A percentile compares a stretch with the other conserved stretches of the same genome.
Evolutionary conservation across 1,140 invertebrate species (phyloP).

Genomic region (Venturia canescens): DNA sequence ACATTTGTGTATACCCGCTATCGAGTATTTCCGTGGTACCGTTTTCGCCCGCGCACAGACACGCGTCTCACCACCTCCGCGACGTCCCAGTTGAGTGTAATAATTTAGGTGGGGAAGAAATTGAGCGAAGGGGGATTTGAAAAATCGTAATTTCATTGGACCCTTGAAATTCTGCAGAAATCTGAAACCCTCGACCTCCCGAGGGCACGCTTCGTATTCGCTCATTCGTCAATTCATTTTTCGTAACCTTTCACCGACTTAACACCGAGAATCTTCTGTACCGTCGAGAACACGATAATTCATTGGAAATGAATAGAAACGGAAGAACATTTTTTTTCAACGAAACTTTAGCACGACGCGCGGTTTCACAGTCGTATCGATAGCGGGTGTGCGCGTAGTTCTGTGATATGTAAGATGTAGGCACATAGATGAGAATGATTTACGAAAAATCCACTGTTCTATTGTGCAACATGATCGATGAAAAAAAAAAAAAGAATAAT

Average conservation of each 20-base stretch:
- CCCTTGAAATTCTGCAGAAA: no score
- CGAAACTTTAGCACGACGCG: neutral
- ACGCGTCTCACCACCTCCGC: neutral
- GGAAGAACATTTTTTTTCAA: neutral
- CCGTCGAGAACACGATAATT: neutral
- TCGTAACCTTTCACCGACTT: neutral
- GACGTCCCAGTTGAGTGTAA: neutral
- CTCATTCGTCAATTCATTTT: neutral
- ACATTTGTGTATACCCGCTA: slow-evolving; percentile 72
- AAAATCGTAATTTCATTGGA: no score
- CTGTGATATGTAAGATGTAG: slow-evolving; percentile 77
- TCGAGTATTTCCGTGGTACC: slow-evolving; percentile 52
- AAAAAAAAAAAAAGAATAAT: slow-evolving; percentile 40
- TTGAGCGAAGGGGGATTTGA: no score
- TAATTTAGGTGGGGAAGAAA: neutral
- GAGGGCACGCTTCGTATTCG: no score
- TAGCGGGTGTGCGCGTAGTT: slow-evolving; percentile 74
- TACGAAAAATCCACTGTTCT: slow-evolving; percentile 65
- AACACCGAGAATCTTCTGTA: no score
- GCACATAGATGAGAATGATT: slow-evolving; percentile 65
- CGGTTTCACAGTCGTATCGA: slow-evolving; percentile 53
- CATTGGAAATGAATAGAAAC: neutral
- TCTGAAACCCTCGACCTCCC: no score
- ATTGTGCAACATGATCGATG: slow-evolving; percentile 70
- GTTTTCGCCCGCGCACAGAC: neutral